Evolutionary conservation across 2,888 invertebrate genomes (phyloP), one percentile per base, ranked within the genome.

Genomic region (Allolobophora icterica): DNA sequence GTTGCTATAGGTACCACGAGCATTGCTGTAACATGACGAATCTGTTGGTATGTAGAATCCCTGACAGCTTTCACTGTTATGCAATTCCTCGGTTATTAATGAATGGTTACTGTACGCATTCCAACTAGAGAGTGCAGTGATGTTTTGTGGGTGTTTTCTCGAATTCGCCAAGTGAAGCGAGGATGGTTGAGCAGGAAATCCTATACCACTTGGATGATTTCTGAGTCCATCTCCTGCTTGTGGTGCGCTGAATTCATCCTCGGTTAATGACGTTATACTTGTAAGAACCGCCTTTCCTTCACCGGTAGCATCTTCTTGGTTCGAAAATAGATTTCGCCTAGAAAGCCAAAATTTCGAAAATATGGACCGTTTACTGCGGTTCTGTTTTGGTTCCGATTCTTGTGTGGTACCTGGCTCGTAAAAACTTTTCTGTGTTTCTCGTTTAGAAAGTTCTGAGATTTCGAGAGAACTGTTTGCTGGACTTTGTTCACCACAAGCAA

Each of bases 261-360:
- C 71, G 4, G 52, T 2, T 13, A 71, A 71, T 11, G 30, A n/a
- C 30, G 71, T 71, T 11, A 71, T 71, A n/a, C 71, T n/a, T 11
- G 71, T 71, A 8, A 71, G 71, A n/a, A 71, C 71, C 8, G 71
- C 71, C n/a, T 71, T 71, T 71, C n/a, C 71, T n/a, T n/a, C 71
- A n/a, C 71, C 13, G 11, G 30, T n/a, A 8, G 71, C 71, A 38
- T 34, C 87, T 15, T 34, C 35, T 0, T 34, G 87, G 35, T 35
- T 21, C n/a, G 87, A 38, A 35, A 34, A 35, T 24, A 38, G 87
- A 87, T 34, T 87, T 87, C 87, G 34, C 35, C 35, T 87, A 6
- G 87, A 87, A 34, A 35, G 87, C 87, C 87, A 87, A 24, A 87
- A 87, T 24, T 87, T 87, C 5, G 87, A 87, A 24, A 87, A 87